Percentiles rank a stretch among this genome's conserved stretches.
Conservation (phyloP, 2,797 vertebrate genomes). For the Meriones psammophilus region DNA sequence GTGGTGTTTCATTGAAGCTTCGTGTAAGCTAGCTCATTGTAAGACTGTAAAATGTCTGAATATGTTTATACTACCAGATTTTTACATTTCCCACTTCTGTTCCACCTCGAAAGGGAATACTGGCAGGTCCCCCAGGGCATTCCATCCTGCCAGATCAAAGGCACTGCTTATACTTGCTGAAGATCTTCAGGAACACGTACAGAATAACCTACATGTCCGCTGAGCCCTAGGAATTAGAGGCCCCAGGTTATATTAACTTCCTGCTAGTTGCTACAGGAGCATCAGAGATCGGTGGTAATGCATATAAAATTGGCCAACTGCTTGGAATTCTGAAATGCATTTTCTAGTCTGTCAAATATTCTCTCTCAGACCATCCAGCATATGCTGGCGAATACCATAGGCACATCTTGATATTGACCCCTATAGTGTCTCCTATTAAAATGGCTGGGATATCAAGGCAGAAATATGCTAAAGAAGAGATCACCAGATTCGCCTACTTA, state of each 20-base stretch:
- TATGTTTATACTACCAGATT: neutral
- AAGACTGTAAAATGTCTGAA: neutral
- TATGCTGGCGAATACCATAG: neutral
- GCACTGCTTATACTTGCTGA: neutral
- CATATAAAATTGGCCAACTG: neutral
- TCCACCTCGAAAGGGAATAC: neutral
- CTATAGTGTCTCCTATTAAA: constrained; percentile 1
- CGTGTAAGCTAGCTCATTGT: constrained; percentile 20
- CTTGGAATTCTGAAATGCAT: constrained; percentile 21
- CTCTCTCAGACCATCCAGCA: neutral
- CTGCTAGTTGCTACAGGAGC: neutral
- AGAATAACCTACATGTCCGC: neutral
- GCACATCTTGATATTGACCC: neutral
- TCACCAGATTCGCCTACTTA: neutral
- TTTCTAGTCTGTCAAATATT: neutral
- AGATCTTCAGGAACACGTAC: constrained; percentile 6
- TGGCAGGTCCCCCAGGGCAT: neutral
- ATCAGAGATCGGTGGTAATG: neutral
- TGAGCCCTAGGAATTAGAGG: neutral
- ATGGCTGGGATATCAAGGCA: neutral
- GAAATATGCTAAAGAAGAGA: constrained; percentile 8
- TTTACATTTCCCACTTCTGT: neutral
- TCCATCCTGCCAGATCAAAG: neutral
- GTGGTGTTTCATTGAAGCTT: constrained; percentile 22
- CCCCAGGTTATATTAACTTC: neutral